These are phyloP conservation scores for Stenopsyche tienmushanensis DNA, from an alignment of 1,140 invertebrate genomes.

Conservation along the genomic window DNA sequence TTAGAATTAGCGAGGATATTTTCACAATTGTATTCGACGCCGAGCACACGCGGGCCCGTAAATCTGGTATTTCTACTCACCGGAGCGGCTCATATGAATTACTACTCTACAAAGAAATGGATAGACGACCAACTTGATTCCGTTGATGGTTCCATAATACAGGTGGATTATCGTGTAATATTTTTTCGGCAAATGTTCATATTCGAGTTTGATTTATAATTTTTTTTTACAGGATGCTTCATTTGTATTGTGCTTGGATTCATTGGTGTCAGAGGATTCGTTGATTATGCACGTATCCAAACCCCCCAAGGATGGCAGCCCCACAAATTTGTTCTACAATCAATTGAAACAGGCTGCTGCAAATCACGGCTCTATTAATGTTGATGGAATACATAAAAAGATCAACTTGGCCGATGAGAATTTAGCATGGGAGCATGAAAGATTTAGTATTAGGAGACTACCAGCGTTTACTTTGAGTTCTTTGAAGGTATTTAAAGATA, in stretches of 20 bases:
- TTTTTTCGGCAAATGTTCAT: conserved; percentile 14
- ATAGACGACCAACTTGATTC: conserved; percentile 89
- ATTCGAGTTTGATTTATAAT: too few relatives aligned
- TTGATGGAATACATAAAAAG: conserved; percentile 91
- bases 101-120: conserved; percentile 95
- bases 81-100: conserved; percentile 93
- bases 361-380: conserved; percentile 54
- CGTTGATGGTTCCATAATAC: conserved; percentile 67
- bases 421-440: conserved; percentile 96
- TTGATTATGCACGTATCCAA: conserved; percentile 95
- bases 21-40: conserved; percentile 84
- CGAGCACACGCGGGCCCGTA: conserved; percentile 77
- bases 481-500: conserved; percentile 53
- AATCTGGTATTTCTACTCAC: conserved; percentile 90
- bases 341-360: conserved; percentile 63
- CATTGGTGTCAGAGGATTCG: conserved; percentile 66
- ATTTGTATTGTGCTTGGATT: conserved; percentile 91
- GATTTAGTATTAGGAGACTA: conserved; percentile 89
- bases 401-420: conserved; percentile 94
- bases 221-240: conserved; percentile 68
- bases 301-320: conserved; percentile 84
- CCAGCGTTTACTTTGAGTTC: conserved; percentile 90
- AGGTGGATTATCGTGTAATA: conserved; percentile 58
- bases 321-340: conserved; percentile 71
- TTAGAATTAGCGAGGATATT: conserved; percentile 89